Percentiles rank a stretch among this genome's conserved stretches.
Conservation (phyloP, 1,140 invertebrate genomes). For the Pteromalus puparum region DNA sequence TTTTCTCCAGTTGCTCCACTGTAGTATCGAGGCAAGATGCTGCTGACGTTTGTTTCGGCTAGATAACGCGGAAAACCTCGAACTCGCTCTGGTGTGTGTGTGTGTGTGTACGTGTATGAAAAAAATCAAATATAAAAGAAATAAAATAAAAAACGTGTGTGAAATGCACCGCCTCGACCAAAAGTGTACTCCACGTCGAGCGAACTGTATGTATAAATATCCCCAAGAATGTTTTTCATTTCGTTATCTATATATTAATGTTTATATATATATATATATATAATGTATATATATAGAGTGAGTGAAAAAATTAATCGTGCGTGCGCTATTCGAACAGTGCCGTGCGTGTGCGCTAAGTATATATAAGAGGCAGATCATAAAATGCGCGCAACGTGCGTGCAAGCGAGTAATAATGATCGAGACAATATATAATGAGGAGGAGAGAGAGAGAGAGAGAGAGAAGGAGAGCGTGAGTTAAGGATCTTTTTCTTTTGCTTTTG, state of each 20-base stretch:
- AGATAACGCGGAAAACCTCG: background rate
- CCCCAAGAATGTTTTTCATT: background rate
- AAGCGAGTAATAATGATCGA: conserved; percentile 33
- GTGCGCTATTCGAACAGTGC: conserved; percentile 19
- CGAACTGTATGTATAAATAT: no score
- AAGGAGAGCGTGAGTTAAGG: conserved; percentile 14
- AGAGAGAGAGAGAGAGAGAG: conserved; percentile 41
- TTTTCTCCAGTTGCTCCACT: background rate
- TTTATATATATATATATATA: conserved; percentile 9
- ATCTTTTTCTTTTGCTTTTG: background rate
- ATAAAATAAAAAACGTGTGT: background rate
- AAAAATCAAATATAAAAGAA: background rate
- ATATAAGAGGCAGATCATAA: background rate
- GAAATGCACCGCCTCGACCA: conserved; percentile 13
- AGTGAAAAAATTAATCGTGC: conserved; percentile 2
- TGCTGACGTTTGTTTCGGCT: background rate
- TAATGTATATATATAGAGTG: background rate
- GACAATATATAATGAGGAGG: conserved; percentile 29
- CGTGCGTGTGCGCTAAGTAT: conserved; percentile 25
- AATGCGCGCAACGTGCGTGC: conserved; percentile 21
- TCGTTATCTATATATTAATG: background rate
- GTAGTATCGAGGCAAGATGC: background rate
- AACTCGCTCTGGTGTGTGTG: background rate
- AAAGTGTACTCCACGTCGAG: no score
- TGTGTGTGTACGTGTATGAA: no score